Evolutionary conservation across 2,113 vertebrate species (phyloP).

Genomic region (Mohoua ochrocephala): DNA sequence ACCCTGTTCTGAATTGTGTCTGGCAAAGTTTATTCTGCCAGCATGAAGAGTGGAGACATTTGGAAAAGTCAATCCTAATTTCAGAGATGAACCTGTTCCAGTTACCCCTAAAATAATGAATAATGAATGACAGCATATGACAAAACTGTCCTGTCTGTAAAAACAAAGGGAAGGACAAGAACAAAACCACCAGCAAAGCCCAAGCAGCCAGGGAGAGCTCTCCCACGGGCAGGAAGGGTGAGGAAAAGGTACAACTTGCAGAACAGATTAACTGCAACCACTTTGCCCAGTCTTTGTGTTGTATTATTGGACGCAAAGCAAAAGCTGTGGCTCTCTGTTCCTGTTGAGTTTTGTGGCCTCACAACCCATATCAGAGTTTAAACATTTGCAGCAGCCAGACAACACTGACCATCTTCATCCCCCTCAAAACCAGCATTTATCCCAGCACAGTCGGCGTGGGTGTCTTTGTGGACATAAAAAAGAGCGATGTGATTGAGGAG

Average conservation of each 20-base stretch:
- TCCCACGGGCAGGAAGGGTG: accelerated
- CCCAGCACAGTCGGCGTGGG: constrained; percentile 34
- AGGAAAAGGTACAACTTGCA: background rate
- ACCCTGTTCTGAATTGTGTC: background rate
- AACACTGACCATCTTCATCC: constrained; percentile 16
- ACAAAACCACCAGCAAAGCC: background rate
- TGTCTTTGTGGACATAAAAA: constrained; percentile 54
- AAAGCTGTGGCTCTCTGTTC: background rate
- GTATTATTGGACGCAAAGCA: background rate
- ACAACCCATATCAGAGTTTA: constrained; percentile 46
- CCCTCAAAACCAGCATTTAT: constrained; percentile 54
- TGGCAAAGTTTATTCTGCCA: background rate
- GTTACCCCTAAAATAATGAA: background rate
- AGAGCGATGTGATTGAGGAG: constrained; percentile 64
- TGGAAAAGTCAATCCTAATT: background rate
- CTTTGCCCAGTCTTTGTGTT: background rate
- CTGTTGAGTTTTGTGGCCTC: constrained; percentile 14
- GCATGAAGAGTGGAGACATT: background rate
- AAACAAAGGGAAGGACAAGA: background rate
- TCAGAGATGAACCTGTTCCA: background rate
- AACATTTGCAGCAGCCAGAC: constrained; percentile 57
- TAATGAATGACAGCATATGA: background rate
- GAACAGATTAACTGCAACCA: background rate
- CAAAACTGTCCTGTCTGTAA: background rate
- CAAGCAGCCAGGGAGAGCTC: background rate